Percentiles rank a stretch among this genome's conserved stretches.
Evolutionary conservation across 2,113 vertebrate genomes (phyloP).

Genomic region (Todiramphus chloris): DNA sequence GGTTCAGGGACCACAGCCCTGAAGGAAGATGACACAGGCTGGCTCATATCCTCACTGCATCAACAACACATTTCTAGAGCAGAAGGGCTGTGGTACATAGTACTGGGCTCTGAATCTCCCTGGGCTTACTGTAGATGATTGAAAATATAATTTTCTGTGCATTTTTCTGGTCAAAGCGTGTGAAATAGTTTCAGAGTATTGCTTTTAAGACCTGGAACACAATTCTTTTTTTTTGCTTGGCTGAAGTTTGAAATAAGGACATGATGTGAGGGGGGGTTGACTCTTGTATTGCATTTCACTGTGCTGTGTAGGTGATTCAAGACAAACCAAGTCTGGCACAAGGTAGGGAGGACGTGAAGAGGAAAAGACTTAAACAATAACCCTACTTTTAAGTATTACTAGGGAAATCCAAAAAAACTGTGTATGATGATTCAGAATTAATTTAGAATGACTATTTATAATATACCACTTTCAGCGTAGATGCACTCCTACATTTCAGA

Average conservation of each 20-base stretch:
- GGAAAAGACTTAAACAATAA: not conserved
- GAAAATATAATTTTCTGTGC: not conserved
- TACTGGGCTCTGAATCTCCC: not conserved
- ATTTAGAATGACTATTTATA: not conserved
- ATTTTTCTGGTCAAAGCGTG: not conserved
- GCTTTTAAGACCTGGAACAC: not conserved
- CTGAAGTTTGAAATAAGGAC: not conserved
- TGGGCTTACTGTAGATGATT: not conserved
- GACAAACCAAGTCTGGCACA: not conserved
- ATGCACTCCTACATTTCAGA: not conserved
- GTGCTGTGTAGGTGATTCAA: not conserved
- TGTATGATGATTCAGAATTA: not conserved
- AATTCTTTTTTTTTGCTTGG: not conserved
- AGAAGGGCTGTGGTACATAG: not conserved
- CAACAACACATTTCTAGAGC: not conserved
- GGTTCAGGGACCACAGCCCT: not conserved
- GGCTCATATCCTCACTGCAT: not conserved
- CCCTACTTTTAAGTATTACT: not conserved
- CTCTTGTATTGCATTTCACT: not conserved
- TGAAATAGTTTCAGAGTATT: not conserved
- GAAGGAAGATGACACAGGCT: not conserved
- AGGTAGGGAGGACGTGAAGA: accelerated
- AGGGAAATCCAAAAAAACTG: not conserved
- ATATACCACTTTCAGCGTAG: not conserved
- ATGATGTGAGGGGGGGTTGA: not conserved